These are phyloP conservation scores for Nothura maculosa DNA, from an alignment of 2,797 vertebrate genomes.

Conservation along the genomic window DNA sequence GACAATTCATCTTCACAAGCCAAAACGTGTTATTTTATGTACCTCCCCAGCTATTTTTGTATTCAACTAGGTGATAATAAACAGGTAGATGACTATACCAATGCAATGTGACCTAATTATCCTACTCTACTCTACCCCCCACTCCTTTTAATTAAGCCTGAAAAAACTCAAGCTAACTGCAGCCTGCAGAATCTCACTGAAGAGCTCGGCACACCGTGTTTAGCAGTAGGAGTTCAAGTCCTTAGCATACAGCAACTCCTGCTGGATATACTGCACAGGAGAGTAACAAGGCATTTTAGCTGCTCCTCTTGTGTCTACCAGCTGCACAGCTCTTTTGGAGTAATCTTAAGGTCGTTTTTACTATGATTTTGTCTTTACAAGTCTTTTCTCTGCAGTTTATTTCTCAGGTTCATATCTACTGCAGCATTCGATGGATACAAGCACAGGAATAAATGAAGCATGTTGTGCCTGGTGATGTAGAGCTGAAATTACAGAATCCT, in stretches of 20 bases:
- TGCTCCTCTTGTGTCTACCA: background rate
- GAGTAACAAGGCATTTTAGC: background rate
- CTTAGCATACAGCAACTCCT: background rate
- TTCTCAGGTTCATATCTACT: background rate
- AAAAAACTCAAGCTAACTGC: constrained; percentile 5
- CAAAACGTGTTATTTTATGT: background rate
- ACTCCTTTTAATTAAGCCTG: background rate
- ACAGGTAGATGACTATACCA: background rate
- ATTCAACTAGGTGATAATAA: background rate
- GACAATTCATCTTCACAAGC: background rate
- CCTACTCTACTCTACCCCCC: background rate
- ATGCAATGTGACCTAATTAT: background rate
- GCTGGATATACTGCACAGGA: background rate
- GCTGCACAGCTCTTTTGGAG: background rate
- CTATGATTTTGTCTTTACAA: constrained; percentile 11
- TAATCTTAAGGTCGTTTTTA: background rate
- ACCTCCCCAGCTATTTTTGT: background rate
- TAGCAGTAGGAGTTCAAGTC: background rate
- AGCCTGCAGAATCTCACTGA: background rate
- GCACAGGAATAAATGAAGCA: background rate
- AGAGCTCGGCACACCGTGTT: background rate
- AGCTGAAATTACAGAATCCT: background rate
- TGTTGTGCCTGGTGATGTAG: background rate
- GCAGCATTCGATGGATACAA: background rate
- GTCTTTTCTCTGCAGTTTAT: background rate